phyloP scores from a whole-genome alignment of 2,113 vertebrate species.

The Protomyctophum bolini region DNA sequence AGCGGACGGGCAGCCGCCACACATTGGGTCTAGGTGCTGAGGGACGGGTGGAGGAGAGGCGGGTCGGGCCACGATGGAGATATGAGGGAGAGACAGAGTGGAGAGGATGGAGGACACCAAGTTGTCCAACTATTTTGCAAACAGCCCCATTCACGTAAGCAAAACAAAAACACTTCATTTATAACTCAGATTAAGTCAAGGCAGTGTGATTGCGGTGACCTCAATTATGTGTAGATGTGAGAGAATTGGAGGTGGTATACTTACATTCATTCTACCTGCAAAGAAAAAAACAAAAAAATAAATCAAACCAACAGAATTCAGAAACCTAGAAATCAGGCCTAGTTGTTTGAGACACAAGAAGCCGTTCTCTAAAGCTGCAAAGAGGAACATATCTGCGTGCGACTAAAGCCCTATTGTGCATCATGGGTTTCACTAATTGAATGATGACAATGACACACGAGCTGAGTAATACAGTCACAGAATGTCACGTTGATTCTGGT shows the following conservation, averaged over 20 bases:
- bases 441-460: conserved; percentile 16
- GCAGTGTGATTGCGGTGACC: not conserved
- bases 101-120: conserved; percentile 68
- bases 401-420: conserved; percentile 16
- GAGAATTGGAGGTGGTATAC: conserved; percentile 54
- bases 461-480: conserved; percentile 33
- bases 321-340: not conserved
- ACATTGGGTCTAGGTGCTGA: conserved; percentile 66
- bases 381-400: not conserved
- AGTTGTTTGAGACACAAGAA: not conserved
- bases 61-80: conserved; percentile 42
- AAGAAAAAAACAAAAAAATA: not conserved
- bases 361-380: conserved; percentile 20
- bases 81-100: conserved; percentile 61
- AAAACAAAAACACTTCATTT: conserved; percentile 33
- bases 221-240: conserved; percentile 43
- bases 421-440: conserved; percentile 20
- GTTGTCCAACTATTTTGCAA: conserved; percentile 50
- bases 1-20: conserved; percentile 70
- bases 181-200: conserved; percentile 29
- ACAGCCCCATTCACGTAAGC: conserved; percentile 53
- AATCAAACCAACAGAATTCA: not conserved
- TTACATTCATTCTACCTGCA: conserved; percentile 72
- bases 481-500: conserved; percentile 23
- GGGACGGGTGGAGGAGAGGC: conserved; percentile 33